A percentile compares a stretch with the other conserved stretches of the same genome.
These are phyloP conservation scores for Eurystomus gularis DNA, from an alignment of 2,113 vertebrate genomes.

Conservation along the genomic window DNA sequence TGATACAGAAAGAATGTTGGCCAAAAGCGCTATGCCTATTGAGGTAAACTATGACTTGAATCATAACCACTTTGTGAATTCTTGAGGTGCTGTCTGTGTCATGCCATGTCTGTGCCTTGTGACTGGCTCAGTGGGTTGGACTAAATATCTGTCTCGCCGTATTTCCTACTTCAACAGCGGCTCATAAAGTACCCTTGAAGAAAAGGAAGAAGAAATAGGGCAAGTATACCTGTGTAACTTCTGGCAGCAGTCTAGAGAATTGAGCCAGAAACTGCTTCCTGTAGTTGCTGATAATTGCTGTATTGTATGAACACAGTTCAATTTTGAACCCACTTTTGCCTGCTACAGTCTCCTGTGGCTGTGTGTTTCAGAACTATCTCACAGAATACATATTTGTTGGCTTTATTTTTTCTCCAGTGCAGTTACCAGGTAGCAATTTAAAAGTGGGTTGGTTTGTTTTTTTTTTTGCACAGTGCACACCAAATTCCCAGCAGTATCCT, in stretches of 20 bases:
- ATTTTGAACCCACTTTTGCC: background rate
- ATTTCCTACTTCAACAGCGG: background rate
- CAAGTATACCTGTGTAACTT: background rate
- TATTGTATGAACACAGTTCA: background rate
- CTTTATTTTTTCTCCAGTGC: background rate
- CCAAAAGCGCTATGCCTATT: conserved; percentile 97
- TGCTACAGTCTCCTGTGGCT: background rate
- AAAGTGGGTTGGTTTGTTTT: no score
- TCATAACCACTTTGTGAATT: background rate
- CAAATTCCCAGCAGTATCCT: background rate
- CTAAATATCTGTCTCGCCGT: background rate
- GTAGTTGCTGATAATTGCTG: background rate
- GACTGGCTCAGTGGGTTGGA: background rate
- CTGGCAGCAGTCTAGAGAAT: background rate
- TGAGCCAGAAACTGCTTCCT: background rate
- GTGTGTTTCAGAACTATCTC: background rate
- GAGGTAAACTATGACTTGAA: conserved; percentile 78
- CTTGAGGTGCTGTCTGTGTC: background rate
- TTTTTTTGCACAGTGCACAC: background rate
- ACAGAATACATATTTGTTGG: background rate
- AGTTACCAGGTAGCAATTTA: background rate
- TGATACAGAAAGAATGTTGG: conserved; percentile 97
- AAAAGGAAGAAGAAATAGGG: background rate
- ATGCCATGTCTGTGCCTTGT: background rate
- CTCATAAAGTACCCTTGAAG: background rate